phyloP scores from a whole-genome alignment of 2,888 invertebrate species.

The Noctua janthina region DNA sequence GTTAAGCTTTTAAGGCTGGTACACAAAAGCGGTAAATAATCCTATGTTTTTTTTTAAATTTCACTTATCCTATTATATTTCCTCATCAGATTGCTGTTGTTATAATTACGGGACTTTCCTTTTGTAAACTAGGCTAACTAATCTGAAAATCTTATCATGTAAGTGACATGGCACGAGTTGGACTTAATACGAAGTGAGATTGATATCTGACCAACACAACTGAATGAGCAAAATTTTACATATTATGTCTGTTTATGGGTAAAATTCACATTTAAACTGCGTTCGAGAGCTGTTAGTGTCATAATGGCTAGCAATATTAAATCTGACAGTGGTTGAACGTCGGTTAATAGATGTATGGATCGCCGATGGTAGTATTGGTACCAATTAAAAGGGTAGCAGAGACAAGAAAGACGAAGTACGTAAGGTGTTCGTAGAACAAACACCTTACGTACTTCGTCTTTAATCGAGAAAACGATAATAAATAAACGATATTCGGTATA shows the following conservation, averaged over 20 bases:
- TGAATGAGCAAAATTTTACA: background rate
- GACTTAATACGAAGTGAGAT: background rate
- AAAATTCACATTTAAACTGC: background rate
- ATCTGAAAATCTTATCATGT: background rate
- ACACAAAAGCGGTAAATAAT: constrained; percentile 9
- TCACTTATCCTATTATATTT: background rate
- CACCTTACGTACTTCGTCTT: too few relatives aligned
- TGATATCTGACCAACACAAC: background rate
- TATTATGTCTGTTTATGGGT: background rate
- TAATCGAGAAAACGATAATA: too few relatives aligned
- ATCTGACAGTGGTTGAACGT: background rate
- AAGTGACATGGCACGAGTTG: background rate
- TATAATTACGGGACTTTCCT: background rate
- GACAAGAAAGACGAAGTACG: too few relatives aligned
- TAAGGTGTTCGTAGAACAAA: too few relatives aligned
- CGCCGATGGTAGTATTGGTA: too few relatives aligned
- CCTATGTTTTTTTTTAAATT: background rate
- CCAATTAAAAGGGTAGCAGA: too few relatives aligned
- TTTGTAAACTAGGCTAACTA: background rate
- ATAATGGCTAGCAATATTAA: background rate
- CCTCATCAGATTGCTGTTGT: background rate
- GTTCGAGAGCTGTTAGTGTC: background rate
- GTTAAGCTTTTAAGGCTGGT: constrained; percentile 33
- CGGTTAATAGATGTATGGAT: too few relatives aligned
- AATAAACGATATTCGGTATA: too few relatives aligned